phyloP scores from a whole-genome alignment of 2,888 invertebrate species.

The Cerastoderma edule region DNA sequence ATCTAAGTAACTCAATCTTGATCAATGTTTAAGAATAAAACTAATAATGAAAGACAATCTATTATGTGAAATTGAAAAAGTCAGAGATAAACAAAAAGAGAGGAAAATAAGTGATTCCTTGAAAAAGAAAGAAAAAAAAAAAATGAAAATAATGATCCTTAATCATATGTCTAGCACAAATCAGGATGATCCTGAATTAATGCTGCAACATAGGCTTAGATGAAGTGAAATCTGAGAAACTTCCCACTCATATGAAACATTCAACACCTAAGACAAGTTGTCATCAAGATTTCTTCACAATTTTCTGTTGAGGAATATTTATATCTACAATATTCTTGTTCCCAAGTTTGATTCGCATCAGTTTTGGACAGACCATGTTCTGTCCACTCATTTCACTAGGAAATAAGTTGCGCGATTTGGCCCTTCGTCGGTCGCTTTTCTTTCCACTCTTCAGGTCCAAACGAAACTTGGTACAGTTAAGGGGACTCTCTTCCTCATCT shows the following conservation, averaged over 20 bases:
- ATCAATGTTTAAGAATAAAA: no score
- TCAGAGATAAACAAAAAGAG: no score
- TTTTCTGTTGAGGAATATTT: constrained; percentile 53
- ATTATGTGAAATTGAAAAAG: no score
- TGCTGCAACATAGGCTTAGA: no score
- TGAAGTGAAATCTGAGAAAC: neutral
- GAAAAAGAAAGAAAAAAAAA: no score
- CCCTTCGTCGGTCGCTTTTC: neutral
- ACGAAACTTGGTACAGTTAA: constrained; percentile 58
- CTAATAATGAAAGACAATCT: no score
- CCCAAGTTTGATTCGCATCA: constrained; percentile 58
- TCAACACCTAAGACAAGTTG: neutral
- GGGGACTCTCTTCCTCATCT: constrained; percentile 58
- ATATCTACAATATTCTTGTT: constrained; percentile 49
- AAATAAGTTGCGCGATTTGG: constrained; percentile 13
- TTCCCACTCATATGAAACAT: neutral
- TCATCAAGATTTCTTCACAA: constrained; percentile 8
- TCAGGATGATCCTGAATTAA: no score
- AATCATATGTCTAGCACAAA: no score
- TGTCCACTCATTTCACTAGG: neutral
- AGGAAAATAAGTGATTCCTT: no score
- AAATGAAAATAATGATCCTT: no score
- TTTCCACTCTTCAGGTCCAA: constrained; percentile 26
- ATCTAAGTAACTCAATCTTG: no score
- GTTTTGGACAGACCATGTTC: constrained; percentile 40